Conservation (phyloP, 2,888 invertebrate genomes). For the Drosophila yooni region DNA sequence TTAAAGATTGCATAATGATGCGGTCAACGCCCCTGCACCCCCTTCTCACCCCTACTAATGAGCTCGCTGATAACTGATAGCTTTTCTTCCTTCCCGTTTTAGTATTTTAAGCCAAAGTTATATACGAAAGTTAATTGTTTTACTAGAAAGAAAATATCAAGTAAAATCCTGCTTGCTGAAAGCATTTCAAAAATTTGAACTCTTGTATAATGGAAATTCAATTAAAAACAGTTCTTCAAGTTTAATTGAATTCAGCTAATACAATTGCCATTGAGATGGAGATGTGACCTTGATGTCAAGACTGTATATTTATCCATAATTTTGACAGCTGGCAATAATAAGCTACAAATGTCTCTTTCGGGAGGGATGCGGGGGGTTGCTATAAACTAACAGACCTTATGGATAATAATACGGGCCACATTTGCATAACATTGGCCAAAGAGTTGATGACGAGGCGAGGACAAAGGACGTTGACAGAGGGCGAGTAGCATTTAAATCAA, state of each 20-base stretch:
- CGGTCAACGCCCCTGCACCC: slow-evolving; percentile 32
- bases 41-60: slow-evolving; percentile 51
- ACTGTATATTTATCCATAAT: slow-evolving; percentile 33
- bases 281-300: slow-evolving; percentile 20
- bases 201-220: slow-evolving; percentile 9
- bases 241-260: not conserved
- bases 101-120: slow-evolving; percentile 59
- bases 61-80: slow-evolving; percentile 60
- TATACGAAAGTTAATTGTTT: slow-evolving; percentile 73
- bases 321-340: slow-evolving; percentile 61
- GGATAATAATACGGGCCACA: slow-evolving; percentile 57
- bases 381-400: slow-evolving; percentile 61
- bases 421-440: slow-evolving; percentile 77
- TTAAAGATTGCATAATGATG: slow-evolving; percentile 67
- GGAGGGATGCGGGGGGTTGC: slow-evolving; percentile 7
- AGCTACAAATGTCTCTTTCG: slow-evolving; percentile 45
- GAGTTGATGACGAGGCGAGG: slow-evolving; percentile 58
- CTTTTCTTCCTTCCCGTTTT: slow-evolving; percentile 1
- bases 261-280: slow-evolving; percentile 20
- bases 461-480: slow-evolving; percentile 25
- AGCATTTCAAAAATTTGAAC: not conserved
- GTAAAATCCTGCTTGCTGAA: not conserved
- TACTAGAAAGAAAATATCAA: slow-evolving; percentile 44
- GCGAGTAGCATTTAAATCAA: slow-evolving; percentile 64
- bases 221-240: not conserved